These are phyloP conservation scores for Mechanitis mazaeus DNA, from an alignment of 2,888 invertebrate species.

Conservation along the genomic window DNA sequence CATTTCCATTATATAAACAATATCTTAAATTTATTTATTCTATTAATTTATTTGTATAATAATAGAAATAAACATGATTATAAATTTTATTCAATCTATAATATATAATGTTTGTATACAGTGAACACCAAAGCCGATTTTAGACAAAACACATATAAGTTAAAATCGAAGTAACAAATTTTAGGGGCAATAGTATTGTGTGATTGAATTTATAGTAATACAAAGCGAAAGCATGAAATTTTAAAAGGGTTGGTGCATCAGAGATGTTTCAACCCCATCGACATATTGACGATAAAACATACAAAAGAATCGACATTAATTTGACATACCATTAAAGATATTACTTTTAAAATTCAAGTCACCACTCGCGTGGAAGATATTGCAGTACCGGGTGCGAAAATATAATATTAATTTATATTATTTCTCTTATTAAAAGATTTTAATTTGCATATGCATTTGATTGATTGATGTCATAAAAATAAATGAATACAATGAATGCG, in stretches of 20 bases:
- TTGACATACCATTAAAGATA: conserved; percentile 75
- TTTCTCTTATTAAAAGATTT: conserved; percentile 52
- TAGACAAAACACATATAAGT: conserved; percentile 23
- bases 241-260: conserved; percentile 61
- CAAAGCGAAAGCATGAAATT: conserved; percentile 66
- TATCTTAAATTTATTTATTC: too few relatives aligned
- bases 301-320: conserved; percentile 71
- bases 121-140: conserved; percentile 25
- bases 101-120: conserved; percentile 4
- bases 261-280: conserved; percentile 59
- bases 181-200: conserved; percentile 48
- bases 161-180: conserved; percentile 37
- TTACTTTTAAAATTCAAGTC: conserved; percentile 62
- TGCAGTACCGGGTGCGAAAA: conserved; percentile 46
- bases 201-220: conserved; percentile 66
- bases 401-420: conserved; percentile 46
- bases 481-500: conserved; percentile 44
- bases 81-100: too few relatives aligned
- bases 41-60: too few relatives aligned
- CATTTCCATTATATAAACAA: too few relatives aligned
- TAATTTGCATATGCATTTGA: conserved; percentile 62
- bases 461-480: conserved; percentile 68
- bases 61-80: too few relatives aligned
- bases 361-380: conserved; percentile 65
- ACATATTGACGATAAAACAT: conserved; percentile 65